Evolutionary conservation across 1,140 invertebrate species (phyloP), one percentile per base, ranked within the genome.

Genomic region (Pogonomyrmex californicus): DNA sequence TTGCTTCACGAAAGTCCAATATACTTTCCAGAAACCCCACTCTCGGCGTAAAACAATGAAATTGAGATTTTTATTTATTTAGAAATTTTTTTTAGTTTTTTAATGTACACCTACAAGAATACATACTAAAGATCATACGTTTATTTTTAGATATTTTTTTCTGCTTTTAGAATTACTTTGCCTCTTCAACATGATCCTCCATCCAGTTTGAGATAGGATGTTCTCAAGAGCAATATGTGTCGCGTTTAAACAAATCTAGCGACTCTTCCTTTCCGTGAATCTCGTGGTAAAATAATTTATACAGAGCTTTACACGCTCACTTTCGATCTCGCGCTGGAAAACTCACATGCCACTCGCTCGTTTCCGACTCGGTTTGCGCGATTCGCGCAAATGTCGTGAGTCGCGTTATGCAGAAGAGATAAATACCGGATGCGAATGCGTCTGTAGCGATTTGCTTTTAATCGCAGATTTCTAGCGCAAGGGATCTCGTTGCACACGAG

Each of bases 261-360:
- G 47, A 81, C 68, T 73, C 41, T 73, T 33, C 44, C 41, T 60
- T 73, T 71, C 23, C 41, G 63, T 36, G 30, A 47, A 47, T 73
- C 44, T 38, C 41, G 33, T 62, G 44, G 23, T 6, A 75, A 75
- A 33, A 12, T n/a, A 70, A 83, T 75, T 83, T 82, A 36, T 60
- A 17, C 63, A 58, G 7, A 70, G 51, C 23, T 58, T 70, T 58
- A 47, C 47, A 33, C 44, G 44, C 54, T 75, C 44, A 44, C 68
- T 75, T 73, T 75, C 79, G 41, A 83, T 49, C 60, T 10, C 54
- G 79, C 54, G 41, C 54, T 82, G 70, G 6, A 73, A 83, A 23
- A 75, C 12, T 83, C 17, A 41, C 41, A 47, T 36, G 65, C 38
- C 9, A n/a, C 41, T 66, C 47, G 60, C 47, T 70, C 49, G n/a